Evolutionary conservation across 2,888 invertebrate genomes (phyloP).

Genomic region (Smittia sp.): DNA sequence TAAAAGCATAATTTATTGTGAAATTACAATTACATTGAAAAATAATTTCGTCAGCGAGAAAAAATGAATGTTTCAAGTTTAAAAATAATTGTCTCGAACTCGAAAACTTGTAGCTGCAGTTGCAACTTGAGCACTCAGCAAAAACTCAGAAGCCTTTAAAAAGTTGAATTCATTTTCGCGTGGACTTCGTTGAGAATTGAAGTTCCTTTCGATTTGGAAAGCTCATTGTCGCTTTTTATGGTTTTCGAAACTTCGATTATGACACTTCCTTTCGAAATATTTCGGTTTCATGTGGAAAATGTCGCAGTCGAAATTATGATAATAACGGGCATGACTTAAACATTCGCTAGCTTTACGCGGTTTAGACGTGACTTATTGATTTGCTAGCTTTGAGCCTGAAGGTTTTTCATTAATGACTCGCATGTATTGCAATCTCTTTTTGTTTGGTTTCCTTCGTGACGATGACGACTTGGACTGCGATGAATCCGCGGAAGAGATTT

Average conservation of each 20-base stretch:
- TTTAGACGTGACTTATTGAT: slow-evolving; percentile 34
- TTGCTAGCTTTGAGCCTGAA: slow-evolving; percentile 9
- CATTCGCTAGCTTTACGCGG: background rate
- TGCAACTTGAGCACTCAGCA: background rate
- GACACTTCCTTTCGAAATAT: slow-evolving; percentile 38
- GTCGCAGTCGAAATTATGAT: slow-evolving; percentile 1
- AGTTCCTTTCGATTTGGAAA: slow-evolving; percentile 18
- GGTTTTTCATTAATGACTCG: background rate
- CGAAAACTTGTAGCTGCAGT: slow-evolving; percentile 17
- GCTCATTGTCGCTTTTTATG: background rate
- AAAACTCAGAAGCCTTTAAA: slow-evolving; percentile 3
- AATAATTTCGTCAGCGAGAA: slow-evolving; percentile 1
- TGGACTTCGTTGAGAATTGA: background rate
- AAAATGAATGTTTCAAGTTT: slow-evolving; percentile 14
- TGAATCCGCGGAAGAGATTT: slow-evolving; percentile 19
- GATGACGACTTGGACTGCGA: background rate
- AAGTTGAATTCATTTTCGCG: background rate
- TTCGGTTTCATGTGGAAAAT: slow-evolving; percentile 9
- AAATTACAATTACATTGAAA: slow-evolving; percentile 22
- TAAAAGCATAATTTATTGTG: slow-evolving; percentile 23
- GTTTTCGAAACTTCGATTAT: slow-evolving; percentile 28
- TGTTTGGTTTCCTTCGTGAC: background rate
- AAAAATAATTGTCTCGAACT: slow-evolving; percentile 23
- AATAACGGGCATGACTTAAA: slow-evolving; percentile 15
- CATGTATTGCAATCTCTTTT: background rate